Evolutionary conservation across 2,113 vertebrate species (phyloP).

Genomic region (Anhinga rufa): DNA sequence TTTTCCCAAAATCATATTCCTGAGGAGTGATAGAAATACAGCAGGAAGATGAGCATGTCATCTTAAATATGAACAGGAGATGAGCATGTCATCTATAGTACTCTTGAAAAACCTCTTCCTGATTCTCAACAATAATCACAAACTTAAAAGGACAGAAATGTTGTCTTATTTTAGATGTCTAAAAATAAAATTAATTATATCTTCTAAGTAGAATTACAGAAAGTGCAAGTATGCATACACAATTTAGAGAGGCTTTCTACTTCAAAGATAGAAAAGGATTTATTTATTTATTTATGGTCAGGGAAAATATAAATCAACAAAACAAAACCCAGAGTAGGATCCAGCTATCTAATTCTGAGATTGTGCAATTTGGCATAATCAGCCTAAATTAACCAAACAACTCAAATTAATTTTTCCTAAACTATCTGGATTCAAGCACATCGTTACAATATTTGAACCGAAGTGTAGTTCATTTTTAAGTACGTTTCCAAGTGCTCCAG

Average conservation of each 20-base stretch:
- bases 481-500: neutral
- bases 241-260: neutral
- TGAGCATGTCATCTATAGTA: neutral
- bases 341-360: neutral
- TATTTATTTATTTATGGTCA: neutral
- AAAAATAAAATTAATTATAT: neutral
- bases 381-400: neutral
- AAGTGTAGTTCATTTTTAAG: neutral
- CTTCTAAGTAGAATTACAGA: neutral
- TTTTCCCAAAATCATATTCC: neutral
- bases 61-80: neutral
- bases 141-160: neutral
- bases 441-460: neutral
- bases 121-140: neutral
- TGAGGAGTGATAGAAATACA: neutral
- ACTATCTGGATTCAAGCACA: neutral
- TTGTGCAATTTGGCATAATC: neutral
- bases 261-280: neutral
- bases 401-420: neutral
- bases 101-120: neutral
- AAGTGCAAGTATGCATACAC: neutral
- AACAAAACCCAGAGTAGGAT: neutral
- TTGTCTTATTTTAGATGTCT: neutral
- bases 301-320: neutral
- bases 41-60: neutral